Evolutionary conservation across 53 echinoderm and acorn worm species (phyloP), one percentile per base, ranked within the genome.

Genomic region (Actinopyga echinites): DNA sequence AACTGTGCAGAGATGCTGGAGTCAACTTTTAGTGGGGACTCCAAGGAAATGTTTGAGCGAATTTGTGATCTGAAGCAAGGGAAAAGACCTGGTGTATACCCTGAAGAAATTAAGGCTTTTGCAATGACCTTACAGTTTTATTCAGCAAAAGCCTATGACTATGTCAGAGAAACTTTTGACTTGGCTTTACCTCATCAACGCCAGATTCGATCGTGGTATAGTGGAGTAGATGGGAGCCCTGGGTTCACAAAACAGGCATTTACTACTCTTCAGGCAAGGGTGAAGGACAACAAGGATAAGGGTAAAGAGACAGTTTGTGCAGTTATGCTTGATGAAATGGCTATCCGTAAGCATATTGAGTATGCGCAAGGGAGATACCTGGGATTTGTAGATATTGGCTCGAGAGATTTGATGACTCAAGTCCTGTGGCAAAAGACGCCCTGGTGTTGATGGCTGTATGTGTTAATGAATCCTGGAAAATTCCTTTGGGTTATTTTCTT

Each of bases 91-190:
- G 17, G 31, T 21, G 60, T 49, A 21, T 89, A 69, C 30, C 83
- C 82, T 1, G 56, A 73, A 33, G 82, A 61, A 19, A 57, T 90
- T 11, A 56, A 40, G 12, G 25, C 85, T 13, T 91, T 91, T 56
- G 85, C 91, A 2, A 28, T 88, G 64, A 88, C 85, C 23, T 38
- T 88, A 21, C 88, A 88, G 13, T 88, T 91, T 56, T 88, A 88
- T 31, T 84, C 84, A 0, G 82, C 87, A 8, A 91, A 87, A 49
- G 87, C 81, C 1, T 91, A 91, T 44, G 61, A 59, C 6, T 91
- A 87, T 88, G 87, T 88, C 0, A 54, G 82, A 15, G 29, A 91
- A 49, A 81, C 79, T 8, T 89, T 89, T 69, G 85, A 59, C 67
- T 32, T 86, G 3, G 57, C 66, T 5, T 73, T 86, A 0, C 91